Base-by-base conservation (phyloP, 2,113 vertebrate genomes). In the Engystomops pustulosus region DNA sequence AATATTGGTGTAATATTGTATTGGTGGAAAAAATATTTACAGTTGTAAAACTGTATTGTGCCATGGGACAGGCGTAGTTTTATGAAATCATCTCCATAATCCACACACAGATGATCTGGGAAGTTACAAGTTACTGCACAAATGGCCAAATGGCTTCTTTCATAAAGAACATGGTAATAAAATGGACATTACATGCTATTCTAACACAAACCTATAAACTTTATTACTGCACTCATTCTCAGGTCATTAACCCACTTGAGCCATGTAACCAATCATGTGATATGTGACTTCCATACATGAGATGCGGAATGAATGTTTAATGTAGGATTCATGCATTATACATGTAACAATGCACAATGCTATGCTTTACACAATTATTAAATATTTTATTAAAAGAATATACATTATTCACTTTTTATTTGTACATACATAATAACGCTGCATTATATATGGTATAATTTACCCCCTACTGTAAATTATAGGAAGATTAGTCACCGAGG, bases 361-460 rank as follows among this genome's bases (percentile, higher is more conserved):
- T 58, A 58, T 58, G 53, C 25, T 11, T 60, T 27, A 60, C 55
- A 60, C 55, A 0, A 60, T 25, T 27, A 23, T 27, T 27, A 60
- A 60, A 60, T 60, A 60, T 60, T 60, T 60, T 60, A 60, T 60
- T 60, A 12, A 60, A 60, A 27, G 10, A 60, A 60, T 27, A 60
- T 60, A 60, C 25, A 60, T 12, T 60, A 5, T 27, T 9, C 1
- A 60, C 27, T 3, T 5, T 27, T 23, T 23, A 58, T n/a, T 9
- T 53, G 6, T 53, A n/a, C 5, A 53, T 18, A 17, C 2, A 17
- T 18, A 51, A 1, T 7, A n/a, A 6, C 1, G 17, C 2, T 45
- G 9, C 9, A 12, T 51, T n/a, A n/a, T n/a, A n/a, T n/a, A n/a
- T n/a, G n/a, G n/a, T n/a, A 51, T 55, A 55, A 55, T 55, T 1